phyloP scores from a whole-genome alignment of 2,113 vertebrate genomes.

The Pomatostomus ruficeps region DNA sequence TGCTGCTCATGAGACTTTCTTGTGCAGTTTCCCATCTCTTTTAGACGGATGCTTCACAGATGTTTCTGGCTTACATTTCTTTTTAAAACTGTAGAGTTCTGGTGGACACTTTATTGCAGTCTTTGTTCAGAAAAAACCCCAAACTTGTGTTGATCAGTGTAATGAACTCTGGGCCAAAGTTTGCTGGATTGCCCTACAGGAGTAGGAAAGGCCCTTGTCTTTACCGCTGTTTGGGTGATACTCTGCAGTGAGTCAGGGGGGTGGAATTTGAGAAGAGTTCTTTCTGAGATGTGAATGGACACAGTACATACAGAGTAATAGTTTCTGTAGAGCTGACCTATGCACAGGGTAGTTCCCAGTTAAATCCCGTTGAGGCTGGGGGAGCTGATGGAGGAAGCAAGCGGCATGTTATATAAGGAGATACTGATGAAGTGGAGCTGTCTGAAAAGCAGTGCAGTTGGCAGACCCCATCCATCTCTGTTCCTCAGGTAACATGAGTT shows the following conservation, averaged over 20 bases:
- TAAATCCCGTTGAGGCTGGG: neutral
- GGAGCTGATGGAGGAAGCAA: neutral
- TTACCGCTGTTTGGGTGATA: neutral
- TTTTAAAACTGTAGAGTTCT: neutral
- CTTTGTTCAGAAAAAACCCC: neutral
- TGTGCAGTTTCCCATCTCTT: neutral
- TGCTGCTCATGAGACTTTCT: accelerated
- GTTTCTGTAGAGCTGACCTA: neutral
- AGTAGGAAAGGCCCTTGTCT: neutral
- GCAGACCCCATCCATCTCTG: neutral
- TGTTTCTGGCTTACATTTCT: neutral
- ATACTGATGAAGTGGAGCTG: neutral
- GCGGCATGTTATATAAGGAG: accelerated
- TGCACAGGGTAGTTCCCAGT: neutral
- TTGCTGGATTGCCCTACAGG: neutral
- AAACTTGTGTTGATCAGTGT: neutral
- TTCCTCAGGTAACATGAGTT: neutral
- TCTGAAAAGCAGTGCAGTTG: neutral
- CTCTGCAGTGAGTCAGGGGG: neutral
- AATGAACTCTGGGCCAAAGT: neutral
- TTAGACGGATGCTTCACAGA: neutral
- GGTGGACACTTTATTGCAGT: neutral
- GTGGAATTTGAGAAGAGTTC: neutral
- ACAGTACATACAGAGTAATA: neutral
- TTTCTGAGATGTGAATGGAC: neutral